Conservation (phyloP, 2,113 vertebrate genomes). For the Zosterops borbonicus region DNA sequence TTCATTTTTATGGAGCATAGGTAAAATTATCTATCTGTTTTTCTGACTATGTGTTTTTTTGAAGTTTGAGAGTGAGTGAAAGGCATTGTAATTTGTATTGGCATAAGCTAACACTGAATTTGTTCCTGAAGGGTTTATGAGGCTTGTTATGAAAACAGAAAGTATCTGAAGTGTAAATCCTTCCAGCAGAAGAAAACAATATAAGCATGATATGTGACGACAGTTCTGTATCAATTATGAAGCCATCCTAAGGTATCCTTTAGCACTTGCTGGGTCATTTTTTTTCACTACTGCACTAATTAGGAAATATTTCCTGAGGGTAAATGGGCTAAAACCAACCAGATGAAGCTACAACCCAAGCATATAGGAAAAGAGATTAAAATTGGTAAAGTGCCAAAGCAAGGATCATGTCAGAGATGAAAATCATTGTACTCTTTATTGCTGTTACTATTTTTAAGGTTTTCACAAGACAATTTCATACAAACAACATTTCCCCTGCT, state of each 20-base stretch:
- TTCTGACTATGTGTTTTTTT: neutral
- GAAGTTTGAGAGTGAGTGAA: neutral
- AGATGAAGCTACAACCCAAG: neutral
- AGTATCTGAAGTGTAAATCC: slow-evolving; percentile 26
- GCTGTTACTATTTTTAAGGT: neutral
- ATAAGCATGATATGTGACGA: neutral
- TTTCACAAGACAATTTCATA: neutral
- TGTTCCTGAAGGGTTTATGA: slow-evolving; percentile 18
- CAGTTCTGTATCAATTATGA: slow-evolving; percentile 8
- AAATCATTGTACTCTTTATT: neutral
- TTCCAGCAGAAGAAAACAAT: slow-evolving; percentile 11
- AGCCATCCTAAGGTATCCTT: neutral
- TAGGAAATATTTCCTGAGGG: slow-evolving; percentile 17
- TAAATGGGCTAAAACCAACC: neutral
- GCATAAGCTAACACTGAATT: neutral
- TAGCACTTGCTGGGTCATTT: neutral
- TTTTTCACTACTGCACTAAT: neutral
- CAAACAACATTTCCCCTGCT: neutral
- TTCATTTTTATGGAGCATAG: neutral
- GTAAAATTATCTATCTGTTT: neutral
- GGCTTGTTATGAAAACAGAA: slow-evolving; percentile 6
- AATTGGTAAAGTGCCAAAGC: neutral
- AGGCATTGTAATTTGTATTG: neutral
- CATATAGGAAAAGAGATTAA: slow-evolving; percentile 12
- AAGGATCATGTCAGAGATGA: neutral